Conservation (phyloP, 2,113 vertebrate genomes). For the Heptranchias perlo region DNA sequence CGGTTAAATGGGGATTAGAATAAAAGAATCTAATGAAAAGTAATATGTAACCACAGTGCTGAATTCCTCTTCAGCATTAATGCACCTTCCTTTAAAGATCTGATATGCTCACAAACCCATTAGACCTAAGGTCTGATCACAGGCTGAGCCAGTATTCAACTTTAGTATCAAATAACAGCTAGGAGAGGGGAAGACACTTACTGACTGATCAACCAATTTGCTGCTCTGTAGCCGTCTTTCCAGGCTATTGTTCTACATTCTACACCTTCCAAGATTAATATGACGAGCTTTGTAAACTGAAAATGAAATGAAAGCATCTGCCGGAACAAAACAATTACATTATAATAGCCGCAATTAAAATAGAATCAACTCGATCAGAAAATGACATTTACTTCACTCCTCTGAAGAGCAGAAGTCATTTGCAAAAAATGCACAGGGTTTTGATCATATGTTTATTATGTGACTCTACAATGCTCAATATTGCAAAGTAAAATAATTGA, state of each 20-base stretch:
- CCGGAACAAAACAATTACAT: constrained; percentile 14
- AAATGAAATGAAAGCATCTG: background rate
- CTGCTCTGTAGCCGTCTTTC: background rate
- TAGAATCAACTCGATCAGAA: constrained; percentile 25
- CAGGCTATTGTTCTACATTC: background rate
- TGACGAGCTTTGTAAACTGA: background rate
- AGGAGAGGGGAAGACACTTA: background rate
- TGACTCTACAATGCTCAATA: background rate
- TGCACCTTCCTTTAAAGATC: constrained; percentile 17
- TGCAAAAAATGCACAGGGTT: background rate
- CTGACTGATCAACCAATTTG: constrained; percentile 9
- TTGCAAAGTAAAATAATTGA: background rate
- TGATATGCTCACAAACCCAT: background rate
- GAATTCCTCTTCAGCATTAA: background rate
- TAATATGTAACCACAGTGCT: background rate
- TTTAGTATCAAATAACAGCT: constrained; percentile 19
- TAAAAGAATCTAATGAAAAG: constrained; percentile 20
- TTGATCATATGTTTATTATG: background rate
- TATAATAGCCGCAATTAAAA: constrained; percentile 29
- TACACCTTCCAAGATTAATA: background rate
- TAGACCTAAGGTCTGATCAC: background rate
- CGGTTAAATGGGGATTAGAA: background rate
- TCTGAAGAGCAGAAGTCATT: background rate
- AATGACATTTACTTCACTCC: background rate
- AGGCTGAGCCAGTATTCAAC: background rate